These are phyloP conservation scores for Nothobranchius kuhntae DNA, from an alignment of 2,113 vertebrate species.

Conservation along the genomic window DNA sequence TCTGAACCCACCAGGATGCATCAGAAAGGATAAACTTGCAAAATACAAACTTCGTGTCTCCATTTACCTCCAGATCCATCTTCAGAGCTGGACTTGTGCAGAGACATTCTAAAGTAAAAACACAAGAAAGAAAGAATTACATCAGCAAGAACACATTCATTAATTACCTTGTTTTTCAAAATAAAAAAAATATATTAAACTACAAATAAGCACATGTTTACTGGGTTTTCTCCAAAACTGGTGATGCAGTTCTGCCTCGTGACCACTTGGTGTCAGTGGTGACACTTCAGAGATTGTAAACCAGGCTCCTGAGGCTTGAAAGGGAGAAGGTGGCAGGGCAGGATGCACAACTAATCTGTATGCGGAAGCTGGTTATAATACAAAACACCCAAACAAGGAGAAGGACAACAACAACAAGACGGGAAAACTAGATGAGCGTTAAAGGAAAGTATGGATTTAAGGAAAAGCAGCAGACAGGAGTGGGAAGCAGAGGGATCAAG, in stretches of 20 bases:
- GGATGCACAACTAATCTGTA: slow-evolving; percentile 22
- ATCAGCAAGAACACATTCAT: too few species aligned
- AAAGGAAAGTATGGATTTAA: slow-evolving; percentile 16
- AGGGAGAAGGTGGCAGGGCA: slow-evolving; percentile 48
- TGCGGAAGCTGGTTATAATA: slow-evolving; percentile 5
- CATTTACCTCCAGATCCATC: slow-evolving; percentile 90
- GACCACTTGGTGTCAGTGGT: slow-evolving; percentile 74
- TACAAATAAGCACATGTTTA: too few species aligned
- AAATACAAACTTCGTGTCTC: neutral
- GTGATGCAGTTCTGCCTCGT: slow-evolving; percentile 7
- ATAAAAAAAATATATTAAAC: too few species aligned
- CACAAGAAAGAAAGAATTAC: neutral
- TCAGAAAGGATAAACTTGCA: too few species aligned
- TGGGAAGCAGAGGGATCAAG: slow-evolving; percentile 31
- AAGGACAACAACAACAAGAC: slow-evolving; percentile 10
- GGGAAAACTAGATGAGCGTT: neutral
- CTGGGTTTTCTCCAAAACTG: too few species aligned
- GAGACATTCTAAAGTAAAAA: slow-evolving; percentile 77
- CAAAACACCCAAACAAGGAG: neutral
- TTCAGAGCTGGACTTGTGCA: slow-evolving; percentile 96
- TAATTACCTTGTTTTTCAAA: too few species aligned
- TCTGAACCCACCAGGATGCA: too few species aligned
- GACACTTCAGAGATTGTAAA: slow-evolving; percentile 25
- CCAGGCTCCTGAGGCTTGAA: slow-evolving; percentile 69
- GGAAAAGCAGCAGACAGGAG: slow-evolving; percentile 25